Conservation (phyloP, 2,888 invertebrate species). For the Pherbina coryleti region DNA sequence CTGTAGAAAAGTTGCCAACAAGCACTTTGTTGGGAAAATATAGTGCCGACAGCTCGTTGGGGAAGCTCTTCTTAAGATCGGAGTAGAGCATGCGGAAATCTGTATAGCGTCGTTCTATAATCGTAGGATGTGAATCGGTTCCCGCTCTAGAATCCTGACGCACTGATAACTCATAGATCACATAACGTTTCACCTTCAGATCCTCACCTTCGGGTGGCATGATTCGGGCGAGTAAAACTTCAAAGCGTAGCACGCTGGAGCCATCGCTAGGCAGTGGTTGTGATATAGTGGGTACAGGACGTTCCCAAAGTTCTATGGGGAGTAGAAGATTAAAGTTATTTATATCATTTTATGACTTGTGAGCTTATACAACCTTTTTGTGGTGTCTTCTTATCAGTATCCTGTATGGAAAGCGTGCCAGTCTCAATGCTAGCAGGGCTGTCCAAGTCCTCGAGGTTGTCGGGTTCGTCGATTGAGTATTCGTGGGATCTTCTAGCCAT, state of each 20-base stretch:
- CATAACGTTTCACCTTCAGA: slow-evolving; percentile 74
- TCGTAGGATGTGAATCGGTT: slow-evolving; percentile 74
- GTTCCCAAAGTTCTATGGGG: slow-evolving; percentile 64
- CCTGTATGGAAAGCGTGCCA: slow-evolving; percentile 61
- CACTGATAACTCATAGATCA: slow-evolving; percentile 78
- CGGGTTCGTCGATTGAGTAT: slow-evolving; percentile 54
- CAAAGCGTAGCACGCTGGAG: slow-evolving; percentile 69
- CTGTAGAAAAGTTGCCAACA: slow-evolving; percentile 79
- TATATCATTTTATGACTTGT: not conserved
- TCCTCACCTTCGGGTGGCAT: slow-evolving; percentile 74
- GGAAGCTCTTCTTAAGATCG: slow-evolving; percentile 74
- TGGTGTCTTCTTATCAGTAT: slow-evolving; percentile 50
- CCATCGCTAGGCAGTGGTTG: slow-evolving; percentile 59
- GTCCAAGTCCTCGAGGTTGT: slow-evolving; percentile 63
- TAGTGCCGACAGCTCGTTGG: slow-evolving; percentile 71
- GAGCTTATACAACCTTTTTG: slow-evolving; percentile 55
- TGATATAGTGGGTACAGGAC: slow-evolving; percentile 52
- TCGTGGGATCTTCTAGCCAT: slow-evolving; percentile 64
- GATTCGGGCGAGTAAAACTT: slow-evolving; percentile 78
- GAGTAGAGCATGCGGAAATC: slow-evolving; percentile 78
- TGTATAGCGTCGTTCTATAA: slow-evolving; percentile 79
- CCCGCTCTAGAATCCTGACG: slow-evolving; percentile 72
- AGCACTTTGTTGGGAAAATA: slow-evolving; percentile 79
- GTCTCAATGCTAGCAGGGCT: slow-evolving; percentile 65
- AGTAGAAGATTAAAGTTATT: not conserved